Conservation (phyloP, 2,888 invertebrate genomes). For the Branchipolynoe longqiensis region DNA sequence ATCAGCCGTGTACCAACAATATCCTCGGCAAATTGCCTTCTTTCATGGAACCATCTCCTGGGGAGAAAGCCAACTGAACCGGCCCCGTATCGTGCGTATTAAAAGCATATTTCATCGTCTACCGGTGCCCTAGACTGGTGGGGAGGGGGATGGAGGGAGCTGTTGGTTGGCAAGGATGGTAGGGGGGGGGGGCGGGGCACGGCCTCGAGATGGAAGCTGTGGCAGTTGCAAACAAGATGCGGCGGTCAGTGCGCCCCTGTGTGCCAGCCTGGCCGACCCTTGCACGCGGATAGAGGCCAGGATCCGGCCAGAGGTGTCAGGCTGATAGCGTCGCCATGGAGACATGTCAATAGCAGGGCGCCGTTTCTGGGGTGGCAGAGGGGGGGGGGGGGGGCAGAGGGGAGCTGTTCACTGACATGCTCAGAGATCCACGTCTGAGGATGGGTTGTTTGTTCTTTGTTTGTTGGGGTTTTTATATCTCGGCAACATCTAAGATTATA, state of each 20-base stretch:
- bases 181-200: neutral
- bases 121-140: neutral
- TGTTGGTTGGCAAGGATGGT: slow-evolving; percentile 7
- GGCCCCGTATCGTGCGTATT: slow-evolving; percentile 16
- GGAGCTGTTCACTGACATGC: neutral
- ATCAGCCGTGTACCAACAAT: slow-evolving; percentile 33
- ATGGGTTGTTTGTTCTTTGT: too few relatives aligned
- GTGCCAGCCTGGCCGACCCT: neutral
- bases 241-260: neutral
- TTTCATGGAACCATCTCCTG: slow-evolving; percentile 37
- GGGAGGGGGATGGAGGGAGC: neutral
- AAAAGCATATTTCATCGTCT: slow-evolving; percentile 44
- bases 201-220: neutral
- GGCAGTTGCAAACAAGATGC: too few relatives aligned
- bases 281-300: neutral
- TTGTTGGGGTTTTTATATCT: too few relatives aligned
- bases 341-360: neutral
- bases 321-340: slow-evolving; percentile 13
- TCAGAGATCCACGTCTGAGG: neutral
- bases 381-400: neutral
- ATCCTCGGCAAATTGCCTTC: slow-evolving; percentile 52
- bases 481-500: too few relatives aligned
- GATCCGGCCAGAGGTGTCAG: neutral
- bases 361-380: too few relatives aligned
- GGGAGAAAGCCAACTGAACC: slow-evolving; percentile 34